Percentiles rank a stretch among this genome's conserved stretches.
phyloP scores from a whole-genome alignment of 1,140 invertebrate genomes.

The Drosophila kanapiae region DNA sequence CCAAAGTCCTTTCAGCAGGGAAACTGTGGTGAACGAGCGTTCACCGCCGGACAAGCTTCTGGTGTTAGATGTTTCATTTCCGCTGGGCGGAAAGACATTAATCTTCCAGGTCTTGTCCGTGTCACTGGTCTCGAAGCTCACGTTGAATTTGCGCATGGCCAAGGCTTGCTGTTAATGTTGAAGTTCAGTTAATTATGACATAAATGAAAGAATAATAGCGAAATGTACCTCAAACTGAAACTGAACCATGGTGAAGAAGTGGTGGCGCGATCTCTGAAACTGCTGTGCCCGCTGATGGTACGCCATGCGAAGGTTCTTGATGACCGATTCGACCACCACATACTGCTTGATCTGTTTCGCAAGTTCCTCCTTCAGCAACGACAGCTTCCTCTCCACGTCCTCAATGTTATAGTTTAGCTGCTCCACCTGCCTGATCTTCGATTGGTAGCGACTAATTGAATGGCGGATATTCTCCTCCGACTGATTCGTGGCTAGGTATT shows the following conservation, averaged over 20 bases:
- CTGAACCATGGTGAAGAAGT: constrained; percentile 68
- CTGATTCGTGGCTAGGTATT: constrained; percentile 51
- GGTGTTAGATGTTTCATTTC: constrained; percentile 86
- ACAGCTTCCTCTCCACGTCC: constrained; percentile 45
- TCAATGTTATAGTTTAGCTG: constrained; percentile 43
- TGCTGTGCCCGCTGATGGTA: constrained; percentile 57
- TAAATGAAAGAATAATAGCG: background rate
- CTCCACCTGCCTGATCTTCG: constrained; percentile 63
- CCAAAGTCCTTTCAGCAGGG: constrained; percentile 97
- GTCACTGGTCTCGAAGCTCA: constrained; percentile 88
- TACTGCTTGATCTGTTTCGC: constrained; percentile 8
- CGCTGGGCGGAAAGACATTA: constrained; percentile 86
- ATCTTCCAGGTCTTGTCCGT: constrained; percentile 87
- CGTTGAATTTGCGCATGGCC: constrained; percentile 85
- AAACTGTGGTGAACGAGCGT: constrained; percentile 96
- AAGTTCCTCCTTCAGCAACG: constrained; percentile 11
- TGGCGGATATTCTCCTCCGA: constrained; percentile 57
- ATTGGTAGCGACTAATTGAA: constrained; percentile 56
- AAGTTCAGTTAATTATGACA: background rate
- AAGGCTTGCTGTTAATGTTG: constrained; percentile 44
- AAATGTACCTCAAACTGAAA: constrained; percentile 59
- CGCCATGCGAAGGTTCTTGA: constrained; percentile 48
- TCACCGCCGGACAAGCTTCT: constrained; percentile 96
- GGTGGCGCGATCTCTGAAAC: constrained; percentile 55
- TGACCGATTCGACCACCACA: constrained; percentile 24